Percentiles rank a stretch among this genome's conserved stretches.
phyloP scores from a whole-genome alignment of 2,888 invertebrate species.

The Trichogramma dendrolimi region DNA sequence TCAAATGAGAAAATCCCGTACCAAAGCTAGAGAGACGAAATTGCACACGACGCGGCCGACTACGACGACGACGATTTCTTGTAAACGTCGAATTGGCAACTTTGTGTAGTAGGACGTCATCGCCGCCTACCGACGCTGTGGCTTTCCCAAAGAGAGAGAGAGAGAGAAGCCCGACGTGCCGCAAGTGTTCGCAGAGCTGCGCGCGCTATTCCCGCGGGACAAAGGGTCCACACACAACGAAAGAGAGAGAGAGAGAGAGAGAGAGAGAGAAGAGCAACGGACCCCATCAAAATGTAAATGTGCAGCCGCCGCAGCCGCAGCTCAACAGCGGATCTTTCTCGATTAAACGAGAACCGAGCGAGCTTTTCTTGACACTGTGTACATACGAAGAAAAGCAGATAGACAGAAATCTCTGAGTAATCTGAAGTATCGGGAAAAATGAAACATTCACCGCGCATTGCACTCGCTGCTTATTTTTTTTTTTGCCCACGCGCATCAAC shows the following conservation, averaged over 20 bases:
- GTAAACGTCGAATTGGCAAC: constrained; percentile 11
- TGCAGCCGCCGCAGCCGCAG: constrained; percentile 23
- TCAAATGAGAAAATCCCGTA: neutral
- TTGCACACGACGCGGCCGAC: neutral
- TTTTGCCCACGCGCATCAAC: neutral
- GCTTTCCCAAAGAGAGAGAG: neutral
- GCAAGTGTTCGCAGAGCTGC: neutral
- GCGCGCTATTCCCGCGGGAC: constrained; percentile 28
- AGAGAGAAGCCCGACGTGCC: neutral
- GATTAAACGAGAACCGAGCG: constrained; percentile 21
- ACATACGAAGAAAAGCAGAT: too few species aligned
- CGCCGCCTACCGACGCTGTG: neutral
- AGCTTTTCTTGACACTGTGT: too few species aligned
- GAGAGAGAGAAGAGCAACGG: too few species aligned
- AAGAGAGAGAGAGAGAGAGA: too few species aligned
- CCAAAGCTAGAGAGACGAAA: neutral
- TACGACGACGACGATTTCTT: constrained; percentile 1
- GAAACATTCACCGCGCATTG: too few species aligned
- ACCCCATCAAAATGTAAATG: constrained; percentile 39
- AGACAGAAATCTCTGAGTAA: too few species aligned
- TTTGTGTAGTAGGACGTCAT: neutral
- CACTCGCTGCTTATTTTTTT: neutral
- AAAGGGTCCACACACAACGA: constrained; percentile 21
- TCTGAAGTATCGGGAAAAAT: too few species aligned
- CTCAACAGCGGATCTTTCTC: constrained; percentile 17